These are phyloP conservation scores for Sphyrna mokarran DNA, from an alignment of 2,113 vertebrate species.

Conservation along the genomic window DNA sequence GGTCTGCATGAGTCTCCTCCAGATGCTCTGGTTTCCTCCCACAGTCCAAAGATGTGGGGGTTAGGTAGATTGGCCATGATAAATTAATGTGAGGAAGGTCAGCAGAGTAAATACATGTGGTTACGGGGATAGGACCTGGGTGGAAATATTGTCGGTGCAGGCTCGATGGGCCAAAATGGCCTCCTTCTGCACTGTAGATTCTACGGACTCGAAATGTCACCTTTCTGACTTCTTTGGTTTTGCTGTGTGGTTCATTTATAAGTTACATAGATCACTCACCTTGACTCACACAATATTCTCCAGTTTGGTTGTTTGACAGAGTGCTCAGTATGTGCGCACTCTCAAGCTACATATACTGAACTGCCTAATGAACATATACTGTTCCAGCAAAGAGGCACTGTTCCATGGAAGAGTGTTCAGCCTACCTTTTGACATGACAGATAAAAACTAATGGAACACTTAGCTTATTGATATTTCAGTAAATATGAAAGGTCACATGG, in stretches of 20 bases:
- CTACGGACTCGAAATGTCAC: background rate
- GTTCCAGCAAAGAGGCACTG: background rate
- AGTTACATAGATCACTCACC: background rate
- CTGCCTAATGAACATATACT: background rate
- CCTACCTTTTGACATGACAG: slow-evolving; percentile 5
- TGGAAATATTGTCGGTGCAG: too few relatives aligned
- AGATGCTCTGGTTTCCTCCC: too few relatives aligned
- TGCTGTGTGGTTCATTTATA: background rate
- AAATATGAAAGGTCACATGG: slow-evolving; percentile 25
- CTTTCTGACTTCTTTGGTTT: background rate
- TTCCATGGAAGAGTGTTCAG: background rate
- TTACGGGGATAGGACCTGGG: too few relatives aligned
- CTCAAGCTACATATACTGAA: background rate
- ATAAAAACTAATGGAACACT: slow-evolving; percentile 7
- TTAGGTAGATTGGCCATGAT: too few relatives aligned
- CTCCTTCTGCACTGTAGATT: too few relatives aligned
- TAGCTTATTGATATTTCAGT: slow-evolving; percentile 24
- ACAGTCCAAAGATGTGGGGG: too few relatives aligned
- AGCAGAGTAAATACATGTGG: too few relatives aligned
- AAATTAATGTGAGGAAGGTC: too few relatives aligned
- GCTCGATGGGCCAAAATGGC: too few relatives aligned
- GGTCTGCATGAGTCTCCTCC: too few relatives aligned
- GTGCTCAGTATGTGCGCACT: background rate
- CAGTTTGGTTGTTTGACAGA: background rate
- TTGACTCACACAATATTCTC: background rate